These are phyloP conservation scores for Rhyacichthys aspro DNA, from an alignment of 2,797 vertebrate genomes.

Conservation along the genomic window DNA sequence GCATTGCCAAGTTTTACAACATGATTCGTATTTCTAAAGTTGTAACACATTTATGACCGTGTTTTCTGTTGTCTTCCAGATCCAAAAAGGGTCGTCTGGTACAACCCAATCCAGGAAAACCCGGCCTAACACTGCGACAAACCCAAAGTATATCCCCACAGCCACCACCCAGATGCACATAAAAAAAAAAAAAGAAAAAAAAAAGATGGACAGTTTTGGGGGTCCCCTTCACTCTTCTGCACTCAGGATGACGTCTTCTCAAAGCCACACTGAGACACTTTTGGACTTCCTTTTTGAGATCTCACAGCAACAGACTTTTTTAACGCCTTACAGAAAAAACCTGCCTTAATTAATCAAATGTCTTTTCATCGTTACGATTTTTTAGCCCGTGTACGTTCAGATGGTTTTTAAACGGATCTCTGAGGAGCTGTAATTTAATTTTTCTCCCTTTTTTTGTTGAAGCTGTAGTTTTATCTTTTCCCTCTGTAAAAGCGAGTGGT, in stretches of 20 bases:
- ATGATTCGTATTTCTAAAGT: background rate
- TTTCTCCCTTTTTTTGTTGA: conserved; percentile 49
- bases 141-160: conserved; percentile 28
- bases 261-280: conserved; percentile 80
- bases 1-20: background rate
- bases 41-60: background rate
- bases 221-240: conserved; percentile 60
- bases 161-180: conserved; percentile 56
- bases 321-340: conserved; percentile 83
- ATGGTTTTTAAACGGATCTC: conserved; percentile 52
- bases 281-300: conserved; percentile 80
- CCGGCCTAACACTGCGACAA: conserved; percentile 69
- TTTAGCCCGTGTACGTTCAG: conserved; percentile 63
- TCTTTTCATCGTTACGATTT: conserved; percentile 66
- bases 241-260: conserved; percentile 82
- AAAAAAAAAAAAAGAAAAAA: conserved; percentile 55
- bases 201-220: conserved; percentile 26
- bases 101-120: conserved; percentile 73
- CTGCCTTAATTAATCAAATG: conserved; percentile 80
- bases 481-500: conserved; percentile 76
- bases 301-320: conserved; percentile 79
- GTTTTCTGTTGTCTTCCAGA: conserved; percentile 61
- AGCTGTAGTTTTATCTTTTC: conserved; percentile 70
- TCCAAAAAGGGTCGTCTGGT: conserved; percentile 79
- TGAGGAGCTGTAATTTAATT: conserved; percentile 70